Conservation (phyloP, 2,113 vertebrate species). For the Scartelaos histophorus region DNA sequence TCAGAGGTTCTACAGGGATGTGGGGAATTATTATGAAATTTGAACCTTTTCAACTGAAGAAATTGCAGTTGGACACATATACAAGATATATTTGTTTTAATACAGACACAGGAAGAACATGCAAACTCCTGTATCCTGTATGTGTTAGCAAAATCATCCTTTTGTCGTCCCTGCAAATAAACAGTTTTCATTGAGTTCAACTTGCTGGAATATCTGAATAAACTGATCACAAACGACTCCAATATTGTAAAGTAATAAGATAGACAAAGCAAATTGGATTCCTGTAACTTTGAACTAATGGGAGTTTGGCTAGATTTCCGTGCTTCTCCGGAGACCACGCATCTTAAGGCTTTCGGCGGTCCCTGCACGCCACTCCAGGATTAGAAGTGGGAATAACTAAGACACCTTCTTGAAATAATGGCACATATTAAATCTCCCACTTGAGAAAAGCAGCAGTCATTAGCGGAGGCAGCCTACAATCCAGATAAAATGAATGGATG, state of each 20-base stretch:
- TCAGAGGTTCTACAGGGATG: too few relatives aligned
- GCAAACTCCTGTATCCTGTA: too few relatives aligned
- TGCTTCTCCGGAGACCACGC: neutral
- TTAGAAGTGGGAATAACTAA: neutral
- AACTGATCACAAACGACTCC: neutral
- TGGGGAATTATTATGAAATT: too few relatives aligned
- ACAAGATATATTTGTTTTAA: too few relatives aligned
- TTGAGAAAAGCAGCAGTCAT: conserved; percentile 8
- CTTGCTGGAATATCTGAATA: neutral
- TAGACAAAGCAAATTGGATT: neutral
- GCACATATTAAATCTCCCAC: conserved; percentile 14
- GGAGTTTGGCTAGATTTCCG: neutral
- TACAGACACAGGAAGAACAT: too few relatives aligned
- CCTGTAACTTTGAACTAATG: conserved; percentile 7
- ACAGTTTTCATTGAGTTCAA: neutral
- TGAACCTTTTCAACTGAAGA: too few relatives aligned
- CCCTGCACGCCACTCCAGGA: neutral
- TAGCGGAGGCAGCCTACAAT: conserved; percentile 6
- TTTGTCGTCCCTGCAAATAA: too few relatives aligned
- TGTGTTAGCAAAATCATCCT: too few relatives aligned
- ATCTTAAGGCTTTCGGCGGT: neutral
- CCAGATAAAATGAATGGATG: conserved; percentile 14
- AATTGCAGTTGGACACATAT: too few relatives aligned
- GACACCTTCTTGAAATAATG: conserved; percentile 19
- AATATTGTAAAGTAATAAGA: conserved; percentile 4